Evolutionary conservation across 2,797 vertebrate species (phyloP).

Genomic region (Mus minutoides): DNA sequence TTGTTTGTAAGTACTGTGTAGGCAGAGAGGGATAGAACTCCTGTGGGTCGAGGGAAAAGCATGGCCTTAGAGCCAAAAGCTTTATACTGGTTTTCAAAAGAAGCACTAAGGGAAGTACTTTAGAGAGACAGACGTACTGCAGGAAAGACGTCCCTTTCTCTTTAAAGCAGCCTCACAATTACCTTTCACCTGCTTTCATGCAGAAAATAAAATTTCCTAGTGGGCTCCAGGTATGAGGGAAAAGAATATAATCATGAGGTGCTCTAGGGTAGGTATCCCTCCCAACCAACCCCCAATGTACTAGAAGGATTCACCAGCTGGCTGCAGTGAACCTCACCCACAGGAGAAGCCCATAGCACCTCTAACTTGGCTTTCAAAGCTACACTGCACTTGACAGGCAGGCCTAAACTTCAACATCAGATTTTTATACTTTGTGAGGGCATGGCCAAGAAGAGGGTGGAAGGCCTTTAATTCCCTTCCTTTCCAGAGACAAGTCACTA

Average conservation of each 20-base stretch:
- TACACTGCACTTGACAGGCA: neutral
- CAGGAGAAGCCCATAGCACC: neutral
- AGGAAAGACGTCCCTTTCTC: slow-evolving; percentile 50
- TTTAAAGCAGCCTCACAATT: slow-evolving; percentile 67
- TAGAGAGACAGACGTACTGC: slow-evolving; percentile 34
- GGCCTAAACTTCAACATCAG: neutral
- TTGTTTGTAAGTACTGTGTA: slow-evolving; percentile 42
- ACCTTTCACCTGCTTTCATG: slow-evolving; percentile 76
- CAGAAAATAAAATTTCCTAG: slow-evolving; percentile 71
- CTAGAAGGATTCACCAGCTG: neutral
- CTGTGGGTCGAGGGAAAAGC: slow-evolving; percentile 27
- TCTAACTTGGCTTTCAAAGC: neutral
- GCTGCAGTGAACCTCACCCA: neutral
- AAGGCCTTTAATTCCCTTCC: neutral
- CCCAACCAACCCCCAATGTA: neutral
- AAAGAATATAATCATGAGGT: slow-evolving; percentile 36
- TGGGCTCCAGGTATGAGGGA: slow-evolving; percentile 65
- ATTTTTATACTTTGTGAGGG: neutral
- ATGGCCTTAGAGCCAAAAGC: slow-evolving; percentile 47
- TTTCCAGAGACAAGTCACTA: neutral
- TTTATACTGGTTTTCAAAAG: slow-evolving; percentile 67
- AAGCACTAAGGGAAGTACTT: slow-evolving; percentile 59
- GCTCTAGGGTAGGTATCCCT: neutral
- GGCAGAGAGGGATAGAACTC: slow-evolving; percentile 6
- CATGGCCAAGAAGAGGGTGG: neutral